These are phyloP conservation scores for Melitaea athalia DNA, from an alignment of 2,888 invertebrate genomes.

Conservation along the genomic window DNA sequence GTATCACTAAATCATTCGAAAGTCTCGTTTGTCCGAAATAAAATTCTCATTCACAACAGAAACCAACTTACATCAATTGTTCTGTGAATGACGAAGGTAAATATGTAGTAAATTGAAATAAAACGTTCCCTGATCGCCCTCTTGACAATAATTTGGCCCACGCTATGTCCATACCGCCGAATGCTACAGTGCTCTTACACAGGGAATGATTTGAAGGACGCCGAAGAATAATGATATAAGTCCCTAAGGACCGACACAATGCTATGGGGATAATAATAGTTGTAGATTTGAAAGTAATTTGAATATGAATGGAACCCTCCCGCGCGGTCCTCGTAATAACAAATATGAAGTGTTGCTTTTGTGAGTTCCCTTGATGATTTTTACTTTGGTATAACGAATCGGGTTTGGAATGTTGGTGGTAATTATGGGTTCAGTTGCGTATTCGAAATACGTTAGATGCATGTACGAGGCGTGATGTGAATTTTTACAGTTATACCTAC, in stretches of 20 bases:
- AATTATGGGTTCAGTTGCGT: constrained; percentile 64
- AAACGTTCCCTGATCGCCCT: constrained; percentile 70
- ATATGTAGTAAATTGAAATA: constrained; percentile 75
- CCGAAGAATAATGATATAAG: constrained; percentile 75
- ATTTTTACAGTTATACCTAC: constrained; percentile 19
- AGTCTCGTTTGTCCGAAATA: constrained; percentile 50
- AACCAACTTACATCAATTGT: constrained; percentile 58
- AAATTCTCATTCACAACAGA: constrained; percentile 60
- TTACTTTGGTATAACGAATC: constrained; percentile 73
- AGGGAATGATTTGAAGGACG: constrained; percentile 75
- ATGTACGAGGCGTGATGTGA: constrained; percentile 35
- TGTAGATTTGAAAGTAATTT: constrained; percentile 81
- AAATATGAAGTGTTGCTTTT: constrained; percentile 80
- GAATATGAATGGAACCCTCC: constrained; percentile 81
- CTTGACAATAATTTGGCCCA: constrained; percentile 63
- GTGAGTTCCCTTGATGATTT: constrained; percentile 70
- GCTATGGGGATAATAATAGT: constrained; percentile 78
- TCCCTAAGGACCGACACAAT: constrained; percentile 78
- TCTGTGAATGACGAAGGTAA: constrained; percentile 62
- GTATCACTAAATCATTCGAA: constrained; percentile 55
- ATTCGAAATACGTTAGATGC: constrained; percentile 39
- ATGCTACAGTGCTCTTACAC: constrained; percentile 71
- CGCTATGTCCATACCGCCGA: constrained; percentile 61
- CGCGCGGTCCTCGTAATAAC: constrained; percentile 76
- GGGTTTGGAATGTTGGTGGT: constrained; percentile 60